Base-by-base conservation (phyloP, 2,113 vertebrate genomes). In the Rutilus rutilus region DNA sequence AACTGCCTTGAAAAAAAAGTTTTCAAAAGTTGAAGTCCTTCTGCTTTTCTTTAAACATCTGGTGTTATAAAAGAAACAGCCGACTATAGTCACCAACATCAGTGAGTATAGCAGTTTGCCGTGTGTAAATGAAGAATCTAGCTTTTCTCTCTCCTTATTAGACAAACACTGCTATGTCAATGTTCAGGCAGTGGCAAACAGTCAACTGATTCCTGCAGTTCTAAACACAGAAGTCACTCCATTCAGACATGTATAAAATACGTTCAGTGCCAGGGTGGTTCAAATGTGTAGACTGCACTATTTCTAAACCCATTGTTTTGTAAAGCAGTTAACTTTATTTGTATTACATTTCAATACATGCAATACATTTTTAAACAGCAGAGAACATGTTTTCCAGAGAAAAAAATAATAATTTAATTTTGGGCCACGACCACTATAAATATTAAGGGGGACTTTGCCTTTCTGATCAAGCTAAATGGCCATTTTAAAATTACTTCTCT, bases 41-140 rank as follows among this genome's bases (percentile, higher is more conserved):
- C 60, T 67, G 17, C 25, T 33, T 65, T 33, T 30, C 27, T 67
- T 78, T 30, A 65, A 81, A 67, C 27, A 52, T 47, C 62, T 82
- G 42, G n/a, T 50, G 17, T 65, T 67, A 47, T 30, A 9, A 82
- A 82, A 47, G 39, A 67, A 82, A 82, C 79, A 67, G 42, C 60
- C 25, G 21, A 21, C 2, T 17, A 6, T 30, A 69, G 27, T 52
- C 45, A 52, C 79, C 2, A 14, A 27, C 27, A 21, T 62, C 79
- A 52, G 42, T 82, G 80, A 67, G 45, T 9, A 67, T n/a, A 45
- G 19, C 17, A 4, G 42, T 82, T 82, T 67, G 25, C 50, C 25
- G 5, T 82, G n/a, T 64, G 36, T 62, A 27, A n/a, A 27, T 12
- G 0, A 39, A 25, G 19, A 67, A 45, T 12, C 23, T 47, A 27